These are phyloP conservation scores for Vimba vimba DNA, from an alignment of 2,113 vertebrate genomes.

Conservation along the genomic window DNA sequence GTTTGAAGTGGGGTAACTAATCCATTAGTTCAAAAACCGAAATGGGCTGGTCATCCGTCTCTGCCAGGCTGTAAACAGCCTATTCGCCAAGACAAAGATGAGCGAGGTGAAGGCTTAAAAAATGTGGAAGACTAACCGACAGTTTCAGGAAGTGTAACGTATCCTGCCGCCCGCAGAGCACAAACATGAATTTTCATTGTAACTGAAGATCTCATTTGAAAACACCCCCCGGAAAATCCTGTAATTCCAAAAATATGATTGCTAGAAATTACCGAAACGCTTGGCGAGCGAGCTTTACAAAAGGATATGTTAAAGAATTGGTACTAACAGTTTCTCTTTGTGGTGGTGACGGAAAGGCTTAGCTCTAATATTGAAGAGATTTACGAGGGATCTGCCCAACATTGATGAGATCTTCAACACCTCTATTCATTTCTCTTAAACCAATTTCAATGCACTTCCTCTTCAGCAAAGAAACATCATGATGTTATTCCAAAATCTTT, in stretches of 20 bases:
- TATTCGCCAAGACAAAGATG: background rate
- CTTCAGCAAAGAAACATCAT: conserved; percentile 16
- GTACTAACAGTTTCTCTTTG: background rate
- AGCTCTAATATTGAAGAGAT: conserved; percentile 1
- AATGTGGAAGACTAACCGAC: background rate
- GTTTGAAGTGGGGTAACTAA: background rate
- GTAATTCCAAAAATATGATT: background rate
- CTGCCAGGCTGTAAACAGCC: background rate
- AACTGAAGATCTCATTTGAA: background rate
- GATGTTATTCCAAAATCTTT: background rate
- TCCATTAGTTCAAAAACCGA: background rate
- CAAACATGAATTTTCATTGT: background rate
- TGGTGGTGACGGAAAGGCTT: conserved; percentile 3
- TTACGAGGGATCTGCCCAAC: conserved; percentile 20
- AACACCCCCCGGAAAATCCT: background rate
- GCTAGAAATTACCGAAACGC: background rate
- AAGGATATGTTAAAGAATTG: background rate
- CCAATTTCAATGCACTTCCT: conserved; percentile 54
- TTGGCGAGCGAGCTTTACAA: conserved; percentile 20
- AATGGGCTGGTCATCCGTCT: background rate
- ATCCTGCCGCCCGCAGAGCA: background rate
- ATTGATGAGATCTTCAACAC: conserved; percentile 14
- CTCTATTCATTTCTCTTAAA: conserved; percentile 48
- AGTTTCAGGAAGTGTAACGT: background rate
- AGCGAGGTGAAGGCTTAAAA: background rate